Evolutionary conservation across 2,888 invertebrate species (phyloP), one percentile per base, ranked within the genome.

Genomic region (Noctua comes): DNA sequence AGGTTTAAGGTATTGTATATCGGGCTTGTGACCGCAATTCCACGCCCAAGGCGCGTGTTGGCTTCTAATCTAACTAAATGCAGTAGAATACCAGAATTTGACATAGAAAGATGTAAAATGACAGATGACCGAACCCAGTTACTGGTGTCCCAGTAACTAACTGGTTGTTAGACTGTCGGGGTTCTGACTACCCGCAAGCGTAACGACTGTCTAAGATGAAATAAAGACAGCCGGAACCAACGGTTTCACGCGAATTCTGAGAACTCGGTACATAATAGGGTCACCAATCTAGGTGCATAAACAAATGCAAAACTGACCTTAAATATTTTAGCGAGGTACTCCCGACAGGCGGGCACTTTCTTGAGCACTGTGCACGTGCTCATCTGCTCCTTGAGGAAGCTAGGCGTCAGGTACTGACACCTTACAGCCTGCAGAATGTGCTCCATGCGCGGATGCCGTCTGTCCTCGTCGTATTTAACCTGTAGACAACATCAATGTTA

Each of bases 351-450:
- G 6, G 99, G 99, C 65, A 98, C 98, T 93, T 98, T 99, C 92
- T 98, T 98, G 68, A 99, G 97, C 24, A 99, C 98, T 80, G 98
- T 98, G 94, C 99, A 99, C 90, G 98, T 98, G 91, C 98, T 98
- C 98, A 99, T 98, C 96, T 99, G 99, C 86, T 99, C 98, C 88
- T 98, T 98, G 69, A 99, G 97, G 95, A 99, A 99, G 91, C 98
- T 98, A 10, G 99, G 99, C 57, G 99, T 98, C 62, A 99, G 97
- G 95, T 98, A 99, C 94, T 99, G 99, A 92, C 99, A 99, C 1
- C 99, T 97, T 5, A 99, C 99, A 0, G 98, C 99, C 88, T 98
- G 98, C 69, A 99, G 95, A 88, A 99, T 98, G 88, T 98, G 98
- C 90, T 99, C 98, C 98, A 99, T 98, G 91, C 98, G 98, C 40